Evolutionary conservation across 2,797 vertebrate genomes (phyloP).

Genomic region (Otolemur crassicaudatus): DNA sequence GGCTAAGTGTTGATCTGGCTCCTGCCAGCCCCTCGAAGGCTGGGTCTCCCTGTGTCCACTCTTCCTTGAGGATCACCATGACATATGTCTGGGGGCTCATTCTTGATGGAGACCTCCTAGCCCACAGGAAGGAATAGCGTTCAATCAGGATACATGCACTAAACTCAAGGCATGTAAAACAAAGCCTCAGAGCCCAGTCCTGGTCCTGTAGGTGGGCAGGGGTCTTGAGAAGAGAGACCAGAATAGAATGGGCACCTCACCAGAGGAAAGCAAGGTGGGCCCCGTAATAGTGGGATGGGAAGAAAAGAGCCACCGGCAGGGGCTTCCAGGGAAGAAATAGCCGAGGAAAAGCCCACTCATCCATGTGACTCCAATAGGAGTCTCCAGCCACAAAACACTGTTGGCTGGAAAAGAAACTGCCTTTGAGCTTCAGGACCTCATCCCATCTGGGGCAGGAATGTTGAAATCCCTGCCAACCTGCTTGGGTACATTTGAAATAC

Average conservation of each 20-base stretch:
- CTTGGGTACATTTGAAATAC: not conserved
- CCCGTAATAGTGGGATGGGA: rapidly evolving
- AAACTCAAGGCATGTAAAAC: not conserved
- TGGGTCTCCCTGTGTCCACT: too few relatives aligned
- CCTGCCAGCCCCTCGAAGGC: not conserved
- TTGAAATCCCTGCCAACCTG: not conserved
- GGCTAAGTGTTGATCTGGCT: not conserved
- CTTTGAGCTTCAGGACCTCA: not conserved
- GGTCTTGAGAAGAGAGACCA: not conserved
- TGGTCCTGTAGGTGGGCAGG: not conserved
- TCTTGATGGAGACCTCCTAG: not conserved
- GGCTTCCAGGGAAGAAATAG: not conserved
- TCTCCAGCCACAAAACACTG: not conserved
- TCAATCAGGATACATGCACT: not conserved
- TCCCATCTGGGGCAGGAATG: not conserved
- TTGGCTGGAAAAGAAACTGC: not conserved
- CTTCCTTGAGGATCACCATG: rapidly evolving
- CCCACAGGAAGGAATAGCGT: not conserved
- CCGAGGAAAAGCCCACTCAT: not conserved
- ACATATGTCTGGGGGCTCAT: not conserved
- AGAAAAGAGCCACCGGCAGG: not conserved
- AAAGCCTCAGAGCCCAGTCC: not conserved
- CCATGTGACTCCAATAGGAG: rapidly evolving
- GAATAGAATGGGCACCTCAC: not conserved
- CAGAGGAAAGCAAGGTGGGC: too few relatives aligned